These are phyloP conservation scores for Taphrorychus bicolor DNA, from an alignment of 2,888 invertebrate genomes.

Conservation along the genomic window DNA sequence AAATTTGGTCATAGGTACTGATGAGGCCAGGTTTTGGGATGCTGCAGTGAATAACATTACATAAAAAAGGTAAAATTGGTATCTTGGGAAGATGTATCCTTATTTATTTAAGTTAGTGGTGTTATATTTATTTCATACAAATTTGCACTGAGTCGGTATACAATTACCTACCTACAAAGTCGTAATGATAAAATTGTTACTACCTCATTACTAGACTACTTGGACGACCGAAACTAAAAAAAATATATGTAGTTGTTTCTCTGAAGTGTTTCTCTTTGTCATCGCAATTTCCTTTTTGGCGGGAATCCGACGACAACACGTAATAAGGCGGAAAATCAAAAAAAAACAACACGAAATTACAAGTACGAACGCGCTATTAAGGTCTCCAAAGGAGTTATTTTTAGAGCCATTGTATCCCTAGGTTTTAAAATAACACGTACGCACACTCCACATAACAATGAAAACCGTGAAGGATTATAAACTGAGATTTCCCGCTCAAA, in stretches of 20 bases:
- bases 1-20: too few relatives aligned
- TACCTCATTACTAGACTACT: too few relatives aligned
- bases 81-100: too few relatives aligned
- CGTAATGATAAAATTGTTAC: too few relatives aligned
- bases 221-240: too few relatives aligned
- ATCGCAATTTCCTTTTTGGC: background rate
- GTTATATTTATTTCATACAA: too few relatives aligned
- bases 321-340: conserved; percentile 3
- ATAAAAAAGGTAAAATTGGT: too few relatives aligned
- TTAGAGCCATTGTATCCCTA: conserved; percentile 38
- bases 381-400: conserved; percentile 27
- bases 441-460: conserved; percentile 35
- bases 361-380: conserved; percentile 23
- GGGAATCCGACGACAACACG: background rate
- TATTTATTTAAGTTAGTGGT: too few relatives aligned
- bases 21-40: too few relatives aligned
- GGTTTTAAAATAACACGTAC: conserved; percentile 33
- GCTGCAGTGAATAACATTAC: too few relatives aligned
- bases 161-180: too few relatives aligned
- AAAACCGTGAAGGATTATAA: conserved; percentile 32
- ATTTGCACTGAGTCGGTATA: too few relatives aligned
- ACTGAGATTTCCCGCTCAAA: conserved; percentile 36
- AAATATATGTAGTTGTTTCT: background rate
- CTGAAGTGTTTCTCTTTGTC: background rate
- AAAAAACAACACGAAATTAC: background rate